Evolutionary conservation across 2,888 invertebrate species (phyloP).

Genomic region (Cenopis cana): DNA sequence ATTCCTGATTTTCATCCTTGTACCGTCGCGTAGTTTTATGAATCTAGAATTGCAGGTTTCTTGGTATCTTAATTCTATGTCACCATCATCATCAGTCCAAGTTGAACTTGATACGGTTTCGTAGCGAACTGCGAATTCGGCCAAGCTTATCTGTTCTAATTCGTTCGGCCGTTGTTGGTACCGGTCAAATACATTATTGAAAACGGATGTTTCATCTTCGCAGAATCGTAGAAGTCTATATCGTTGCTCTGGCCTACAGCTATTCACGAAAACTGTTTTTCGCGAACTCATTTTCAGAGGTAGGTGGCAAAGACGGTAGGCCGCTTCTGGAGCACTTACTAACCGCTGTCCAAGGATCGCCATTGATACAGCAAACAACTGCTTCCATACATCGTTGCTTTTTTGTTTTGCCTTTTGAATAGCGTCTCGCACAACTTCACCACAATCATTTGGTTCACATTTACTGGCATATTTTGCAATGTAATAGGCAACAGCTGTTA

Average conservation of each 20-base stretch:
- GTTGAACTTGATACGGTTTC: constrained; percentile 48
- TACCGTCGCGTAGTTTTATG: constrained; percentile 50
- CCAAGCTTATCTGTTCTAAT: constrained; percentile 50
- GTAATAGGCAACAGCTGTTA: constrained; percentile 57
- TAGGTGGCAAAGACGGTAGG: constrained; percentile 56
- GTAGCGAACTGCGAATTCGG: constrained; percentile 54
- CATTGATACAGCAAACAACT: constrained; percentile 53
- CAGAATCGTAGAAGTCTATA: constrained; percentile 53
- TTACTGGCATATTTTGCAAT: constrained; percentile 55
- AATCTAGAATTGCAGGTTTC: no score
- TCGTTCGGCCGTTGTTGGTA: constrained; percentile 47
- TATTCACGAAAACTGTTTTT: constrained; percentile 54
- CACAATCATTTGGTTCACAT: constrained; percentile 53
- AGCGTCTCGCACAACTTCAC: constrained; percentile 50
- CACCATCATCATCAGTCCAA: constrained; percentile 50
- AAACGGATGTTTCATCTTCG: constrained; percentile 49
- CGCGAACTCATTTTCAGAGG: constrained; percentile 50
- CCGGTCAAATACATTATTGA: constrained; percentile 53
- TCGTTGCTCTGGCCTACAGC: constrained; percentile 52
- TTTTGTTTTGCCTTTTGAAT: constrained; percentile 49
- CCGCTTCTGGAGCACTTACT: constrained; percentile 54
- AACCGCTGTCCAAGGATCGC: constrained; percentile 51
- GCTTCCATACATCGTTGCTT: constrained; percentile 48
- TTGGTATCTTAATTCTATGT: constrained; percentile 49
- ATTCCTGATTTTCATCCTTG: constrained; percentile 53